These are phyloP conservation scores for Otolemur garnettii DNA, from an alignment of 2,113 vertebrate genomes.

Conservation along the genomic window DNA sequence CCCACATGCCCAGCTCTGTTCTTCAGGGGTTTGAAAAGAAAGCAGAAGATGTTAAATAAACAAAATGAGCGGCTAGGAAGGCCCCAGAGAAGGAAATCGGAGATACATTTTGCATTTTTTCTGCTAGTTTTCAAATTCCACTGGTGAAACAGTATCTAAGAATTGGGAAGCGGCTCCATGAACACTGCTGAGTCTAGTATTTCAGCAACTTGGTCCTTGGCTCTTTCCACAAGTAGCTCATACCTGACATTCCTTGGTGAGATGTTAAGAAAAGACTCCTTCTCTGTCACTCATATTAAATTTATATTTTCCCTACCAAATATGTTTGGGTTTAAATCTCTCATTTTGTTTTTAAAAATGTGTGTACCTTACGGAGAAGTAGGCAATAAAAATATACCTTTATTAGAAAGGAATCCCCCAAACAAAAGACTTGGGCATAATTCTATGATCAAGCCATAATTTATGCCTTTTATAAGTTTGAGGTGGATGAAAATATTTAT, in stretches of 20 bases:
- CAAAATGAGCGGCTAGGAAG: background rate
- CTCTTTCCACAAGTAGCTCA: no score
- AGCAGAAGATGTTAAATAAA: background rate
- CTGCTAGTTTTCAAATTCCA: background rate
- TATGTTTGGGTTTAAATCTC: conserved; percentile 1
- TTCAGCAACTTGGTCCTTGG: no score
- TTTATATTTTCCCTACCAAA: background rate
- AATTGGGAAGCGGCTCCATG: background rate
- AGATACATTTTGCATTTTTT: background rate
- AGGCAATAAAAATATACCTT: background rate
- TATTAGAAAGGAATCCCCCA: background rate
- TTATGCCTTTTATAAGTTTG: conserved; percentile 15
- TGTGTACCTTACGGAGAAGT: conserved; percentile 16
- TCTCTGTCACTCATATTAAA: background rate
- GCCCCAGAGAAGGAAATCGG: background rate
- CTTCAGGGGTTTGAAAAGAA: background rate
- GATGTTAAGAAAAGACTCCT: background rate
- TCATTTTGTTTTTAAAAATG: background rate
- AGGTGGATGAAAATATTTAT: background rate
- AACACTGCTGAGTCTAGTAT: background rate
- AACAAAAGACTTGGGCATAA: background rate
- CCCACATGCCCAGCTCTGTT: background rate
- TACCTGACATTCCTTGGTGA: background rate
- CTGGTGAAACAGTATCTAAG: background rate
- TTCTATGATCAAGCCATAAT: background rate